These are phyloP conservation scores for Suncus etruscus DNA, from an alignment of 2,113 vertebrate genomes.

Conservation along the genomic window DNA sequence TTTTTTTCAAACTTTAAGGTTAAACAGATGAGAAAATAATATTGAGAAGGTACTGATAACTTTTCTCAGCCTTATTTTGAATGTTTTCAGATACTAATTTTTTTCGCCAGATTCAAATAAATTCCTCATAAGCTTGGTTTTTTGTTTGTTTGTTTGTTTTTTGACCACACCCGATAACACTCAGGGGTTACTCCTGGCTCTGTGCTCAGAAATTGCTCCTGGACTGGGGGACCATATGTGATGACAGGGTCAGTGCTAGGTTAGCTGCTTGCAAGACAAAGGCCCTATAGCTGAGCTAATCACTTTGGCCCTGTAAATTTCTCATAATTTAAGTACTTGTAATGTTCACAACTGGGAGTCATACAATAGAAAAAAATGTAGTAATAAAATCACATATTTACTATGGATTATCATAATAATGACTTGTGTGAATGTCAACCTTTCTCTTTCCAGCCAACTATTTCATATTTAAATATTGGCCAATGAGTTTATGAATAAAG, in stretches of 20 bases:
- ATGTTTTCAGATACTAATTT: background rate
- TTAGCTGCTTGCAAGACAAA: too few species aligned
- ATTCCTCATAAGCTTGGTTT: background rate
- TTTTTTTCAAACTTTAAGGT: background rate
- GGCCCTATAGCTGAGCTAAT: too few species aligned
- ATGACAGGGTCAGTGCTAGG: too few species aligned
- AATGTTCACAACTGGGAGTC: background rate
- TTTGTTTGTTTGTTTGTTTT: too few species aligned
- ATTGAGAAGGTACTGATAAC: background rate
- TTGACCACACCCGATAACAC: too few species aligned
- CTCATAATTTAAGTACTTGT: background rate
- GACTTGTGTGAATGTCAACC: background rate
- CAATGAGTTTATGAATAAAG: background rate
- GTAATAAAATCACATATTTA: background rate
- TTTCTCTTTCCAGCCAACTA: background rate
- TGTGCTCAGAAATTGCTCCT: too few species aligned
- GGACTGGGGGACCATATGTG: too few species aligned
- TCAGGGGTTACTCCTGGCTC: too few species aligned
- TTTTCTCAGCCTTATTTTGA: background rate
- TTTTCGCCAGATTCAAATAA: background rate
- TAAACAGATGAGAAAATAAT: background rate
- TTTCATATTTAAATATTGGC: background rate
- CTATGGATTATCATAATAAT: background rate
- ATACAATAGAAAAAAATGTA: background rate
- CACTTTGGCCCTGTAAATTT: background rate